Conservation (phyloP, 2,797 vertebrate genomes). For the Sebastes umbrosus region DNA sequence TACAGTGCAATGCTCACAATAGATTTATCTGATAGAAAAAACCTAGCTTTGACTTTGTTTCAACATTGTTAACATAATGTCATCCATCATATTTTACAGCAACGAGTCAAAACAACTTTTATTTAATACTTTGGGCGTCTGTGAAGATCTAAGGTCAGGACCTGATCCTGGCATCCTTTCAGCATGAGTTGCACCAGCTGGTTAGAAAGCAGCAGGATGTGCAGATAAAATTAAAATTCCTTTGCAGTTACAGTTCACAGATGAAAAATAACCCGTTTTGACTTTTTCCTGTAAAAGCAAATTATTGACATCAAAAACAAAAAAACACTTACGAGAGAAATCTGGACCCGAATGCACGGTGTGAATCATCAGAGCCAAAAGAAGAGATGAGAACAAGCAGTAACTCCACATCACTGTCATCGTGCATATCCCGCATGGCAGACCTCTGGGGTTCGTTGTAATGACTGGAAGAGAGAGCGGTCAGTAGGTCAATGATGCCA, state of each 20-base stretch:
- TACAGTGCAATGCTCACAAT: conserved; percentile 6
- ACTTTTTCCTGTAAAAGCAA: background rate
- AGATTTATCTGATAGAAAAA: conserved; percentile 1
- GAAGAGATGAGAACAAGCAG: conserved; percentile 47
- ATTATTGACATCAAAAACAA: background rate
- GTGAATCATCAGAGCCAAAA: conserved; percentile 53
- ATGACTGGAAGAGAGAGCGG: conserved; percentile 34
- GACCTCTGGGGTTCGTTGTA: conserved; percentile 36
- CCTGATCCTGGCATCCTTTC: conserved; percentile 12
- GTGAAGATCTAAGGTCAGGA: conserved; percentile 24
- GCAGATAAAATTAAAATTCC: conserved; percentile 20
- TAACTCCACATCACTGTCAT: conserved; percentile 67
- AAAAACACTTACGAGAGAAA: conserved; percentile 79
- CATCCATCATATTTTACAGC: background rate
- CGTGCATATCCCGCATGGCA: conserved; percentile 49
- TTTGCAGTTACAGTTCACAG: background rate
- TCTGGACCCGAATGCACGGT: conserved; percentile 62
- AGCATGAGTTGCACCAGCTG: conserved; percentile 46
- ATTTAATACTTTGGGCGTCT: conserved; percentile 11
- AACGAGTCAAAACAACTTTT: background rate
- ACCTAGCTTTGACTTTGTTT: conserved; percentile 1
- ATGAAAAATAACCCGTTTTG: conserved; percentile 8
- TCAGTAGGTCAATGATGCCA: conserved; percentile 72
- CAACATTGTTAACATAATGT: background rate
- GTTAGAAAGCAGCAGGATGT: conserved; percentile 52